Conservation (phyloP, 2,113 vertebrate species). For the Eptatretus burgeri region DNA sequence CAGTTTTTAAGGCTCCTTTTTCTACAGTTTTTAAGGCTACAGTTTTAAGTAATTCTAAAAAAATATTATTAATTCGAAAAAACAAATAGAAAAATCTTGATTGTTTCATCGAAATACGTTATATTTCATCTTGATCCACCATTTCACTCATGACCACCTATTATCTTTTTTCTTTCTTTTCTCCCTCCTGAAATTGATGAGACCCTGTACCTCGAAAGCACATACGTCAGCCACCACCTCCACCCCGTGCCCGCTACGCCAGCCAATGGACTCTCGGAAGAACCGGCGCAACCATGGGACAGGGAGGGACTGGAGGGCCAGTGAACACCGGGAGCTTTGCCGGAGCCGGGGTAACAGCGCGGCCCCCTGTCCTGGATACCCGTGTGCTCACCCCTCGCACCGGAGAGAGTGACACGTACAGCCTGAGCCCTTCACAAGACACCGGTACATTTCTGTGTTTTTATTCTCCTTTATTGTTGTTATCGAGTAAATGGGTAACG, state of each 20-base stretch:
- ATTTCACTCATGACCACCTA: too few relatives aligned
- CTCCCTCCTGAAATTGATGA: constrained; percentile 11
- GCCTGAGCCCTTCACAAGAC: constrained; percentile 87
- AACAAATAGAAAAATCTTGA: too few relatives aligned
- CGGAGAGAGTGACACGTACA: constrained; percentile 94
- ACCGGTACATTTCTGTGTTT: constrained; percentile 25
- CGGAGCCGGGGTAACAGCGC: constrained; percentile 15
- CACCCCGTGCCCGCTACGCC: constrained; percentile 76
- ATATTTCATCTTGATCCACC: too few relatives aligned
- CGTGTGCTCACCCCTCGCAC: constrained; percentile 5
- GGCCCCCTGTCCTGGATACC: constrained; percentile 26
- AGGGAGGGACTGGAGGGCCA: constrained; percentile 41
- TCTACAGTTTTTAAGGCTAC: too few relatives aligned
- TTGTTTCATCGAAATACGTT: too few relatives aligned
- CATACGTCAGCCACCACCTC: constrained; percentile 78
- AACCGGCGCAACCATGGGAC: constrained; percentile 18
- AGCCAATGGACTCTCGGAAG: constrained; percentile 97
- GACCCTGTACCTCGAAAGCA: constrained; percentile 86
- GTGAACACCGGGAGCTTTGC: too few relatives aligned
- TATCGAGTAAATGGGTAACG: too few relatives aligned
- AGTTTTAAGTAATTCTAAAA: too few relatives aligned
- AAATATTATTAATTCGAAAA: too few relatives aligned
- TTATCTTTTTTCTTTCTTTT: too few relatives aligned
- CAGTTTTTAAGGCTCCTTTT: too few relatives aligned
- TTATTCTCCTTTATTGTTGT: too few relatives aligned